Percentiles rank a stretch among this genome's conserved stretches.
Conservation (phyloP, 1,140 invertebrate genomes). For the Cyrtorhinus lividipennis region DNA sequence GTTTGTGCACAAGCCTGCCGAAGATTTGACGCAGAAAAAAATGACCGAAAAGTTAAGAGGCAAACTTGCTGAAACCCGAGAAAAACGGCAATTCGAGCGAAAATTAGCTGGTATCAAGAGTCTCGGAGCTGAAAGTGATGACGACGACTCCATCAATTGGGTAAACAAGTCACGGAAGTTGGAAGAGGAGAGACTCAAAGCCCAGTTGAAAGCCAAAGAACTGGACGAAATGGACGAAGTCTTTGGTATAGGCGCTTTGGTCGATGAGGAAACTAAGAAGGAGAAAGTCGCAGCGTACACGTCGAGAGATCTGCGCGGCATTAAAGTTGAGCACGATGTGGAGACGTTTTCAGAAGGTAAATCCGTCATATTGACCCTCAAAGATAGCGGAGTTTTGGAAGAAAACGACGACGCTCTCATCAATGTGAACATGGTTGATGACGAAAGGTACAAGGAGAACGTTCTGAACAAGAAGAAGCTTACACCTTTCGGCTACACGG, state of each 20-base stretch:
- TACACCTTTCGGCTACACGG: constrained; percentile 57
- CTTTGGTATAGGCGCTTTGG: constrained; percentile 74
- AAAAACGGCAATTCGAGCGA: constrained; percentile 65
- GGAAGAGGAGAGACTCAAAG: constrained; percentile 67
- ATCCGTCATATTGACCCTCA: constrained; percentile 78
- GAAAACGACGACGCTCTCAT: constrained; percentile 75
- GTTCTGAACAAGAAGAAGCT: constrained; percentile 62
- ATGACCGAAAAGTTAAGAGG: constrained; percentile 68
- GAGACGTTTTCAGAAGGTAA: constrained; percentile 66
- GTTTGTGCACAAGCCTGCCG: constrained; percentile 83
- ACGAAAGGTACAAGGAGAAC: constrained; percentile 76
- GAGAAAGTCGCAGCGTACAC: constrained; percentile 48
- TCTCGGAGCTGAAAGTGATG: constrained; percentile 56
- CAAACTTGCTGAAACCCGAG: constrained; percentile 56
- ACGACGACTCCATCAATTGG: constrained; percentile 55
- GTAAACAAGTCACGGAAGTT: constrained; percentile 63
- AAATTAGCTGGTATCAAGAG: constrained; percentile 51
- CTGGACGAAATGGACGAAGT: constrained; percentile 89
- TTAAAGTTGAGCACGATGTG: constrained; percentile 76
- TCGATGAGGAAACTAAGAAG: constrained; percentile 58
- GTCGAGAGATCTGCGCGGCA: constrained; percentile 56
- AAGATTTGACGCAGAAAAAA: constrained; percentile 35
- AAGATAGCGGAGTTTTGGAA: constrained; percentile 82
- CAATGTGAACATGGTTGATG: constrained; percentile 91
- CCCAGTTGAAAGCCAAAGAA: constrained; percentile 77